Base-by-base conservation (phyloP, 2,113 vertebrate species). In the Cyanoliseus patagonus region DNA sequence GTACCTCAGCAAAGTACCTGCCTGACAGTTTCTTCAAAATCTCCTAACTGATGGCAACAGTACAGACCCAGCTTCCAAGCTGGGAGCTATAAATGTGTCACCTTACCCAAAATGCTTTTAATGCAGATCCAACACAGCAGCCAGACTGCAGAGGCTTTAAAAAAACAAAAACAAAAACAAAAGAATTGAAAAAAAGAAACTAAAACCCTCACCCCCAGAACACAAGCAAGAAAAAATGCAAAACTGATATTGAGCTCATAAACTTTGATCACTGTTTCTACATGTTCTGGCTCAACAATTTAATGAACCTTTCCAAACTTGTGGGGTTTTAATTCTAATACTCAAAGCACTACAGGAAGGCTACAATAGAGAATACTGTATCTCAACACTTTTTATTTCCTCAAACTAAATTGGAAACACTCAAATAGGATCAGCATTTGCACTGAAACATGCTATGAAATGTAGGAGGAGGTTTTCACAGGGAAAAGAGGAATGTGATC, bases 191-290 rank as follows among this genome's bases (percentile, higher is more conserved):
- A 30, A 47, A 33, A 51, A n/a, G 5, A 19, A 51, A 77, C 9
- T 15, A 57, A 35, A 39, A 33, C 8, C 13, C 19, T 37, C 23
- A 41, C 31, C 37, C 37, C 7, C 27, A 3, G 37, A 69, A 33
- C 46, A 19, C 16, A 15, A 57, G 11, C 24, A 42, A 42, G 9
- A 35, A 31, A 30, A 57, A 33, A 64, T 42, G 5, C 11, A 15
- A 74, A 37, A 4, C 2, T 25, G 24, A 4, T 20, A 42, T 0
- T 6, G 15, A 2, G 4, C 25, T 57, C 73, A 9, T 22, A 72
- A 83, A 61, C 18, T 41, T 27, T 28, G 37, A 42, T 12, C 6
- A 10, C 28, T 1, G 3, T 11, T 94, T 67, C 37, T 55, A 24
- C 39, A 53, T 70, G 8, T 52, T 83, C 27, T 53, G 62, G 7